Conservation (phyloP, 2,113 vertebrate genomes). For the Lasiurus borealis region DNA sequence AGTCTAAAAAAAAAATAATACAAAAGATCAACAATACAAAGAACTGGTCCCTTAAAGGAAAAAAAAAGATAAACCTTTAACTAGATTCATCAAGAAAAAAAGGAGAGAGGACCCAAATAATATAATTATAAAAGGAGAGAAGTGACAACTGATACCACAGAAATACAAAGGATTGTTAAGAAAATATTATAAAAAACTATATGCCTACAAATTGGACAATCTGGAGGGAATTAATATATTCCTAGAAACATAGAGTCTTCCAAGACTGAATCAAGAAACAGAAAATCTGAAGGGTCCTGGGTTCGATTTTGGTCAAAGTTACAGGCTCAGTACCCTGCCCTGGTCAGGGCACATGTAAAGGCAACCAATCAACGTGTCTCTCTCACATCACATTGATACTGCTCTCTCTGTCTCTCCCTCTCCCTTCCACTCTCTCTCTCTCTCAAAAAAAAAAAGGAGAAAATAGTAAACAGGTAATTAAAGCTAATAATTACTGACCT, state of each 20-base stretch:
- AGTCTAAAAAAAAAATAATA: neutral
- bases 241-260: neutral
- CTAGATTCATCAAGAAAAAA: neutral
- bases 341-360: neutral
- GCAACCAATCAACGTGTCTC: neutral
- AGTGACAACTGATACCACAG: neutral
- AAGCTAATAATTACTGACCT: neutral
- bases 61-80: neutral
- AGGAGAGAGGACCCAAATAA: neutral
- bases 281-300: neutral
- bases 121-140: neutral
- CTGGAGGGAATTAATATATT: neutral
- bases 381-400: neutral
- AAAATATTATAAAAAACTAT: neutral
- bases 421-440: neutral
- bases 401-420: neutral
- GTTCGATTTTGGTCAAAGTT: neutral
- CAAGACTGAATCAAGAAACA: neutral
- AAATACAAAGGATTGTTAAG: neutral
- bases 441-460: neutral
- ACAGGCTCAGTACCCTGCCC: neutral
- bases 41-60: neutral
- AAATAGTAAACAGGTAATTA: constrained; percentile 3
- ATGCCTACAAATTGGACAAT: neutral
- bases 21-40: neutral